phyloP scores from a whole-genome alignment of 2,797 vertebrate genomes.

The Macropodus opercularis region DNA sequence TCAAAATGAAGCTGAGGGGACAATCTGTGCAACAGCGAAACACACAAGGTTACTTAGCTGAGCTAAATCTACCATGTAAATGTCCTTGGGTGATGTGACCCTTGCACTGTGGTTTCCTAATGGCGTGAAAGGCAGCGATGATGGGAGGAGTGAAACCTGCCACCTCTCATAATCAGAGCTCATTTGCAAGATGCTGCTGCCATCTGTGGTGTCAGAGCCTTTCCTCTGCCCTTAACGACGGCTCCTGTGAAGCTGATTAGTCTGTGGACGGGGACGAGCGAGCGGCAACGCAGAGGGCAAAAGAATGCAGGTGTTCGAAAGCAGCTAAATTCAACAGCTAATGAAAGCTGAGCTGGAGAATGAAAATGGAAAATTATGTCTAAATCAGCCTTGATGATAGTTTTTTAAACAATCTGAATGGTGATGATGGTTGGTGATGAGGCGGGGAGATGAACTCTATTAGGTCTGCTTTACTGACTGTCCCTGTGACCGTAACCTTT shows the following conservation, averaged over 20 bases:
- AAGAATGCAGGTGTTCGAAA: constrained; percentile 65
- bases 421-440: constrained; percentile 31
- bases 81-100: constrained; percentile 67
- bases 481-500: too few relatives aligned
- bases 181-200: constrained; percentile 72
- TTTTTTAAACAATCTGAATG: constrained; percentile 22
- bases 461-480: too few relatives aligned
- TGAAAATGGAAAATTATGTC: constrained; percentile 43
- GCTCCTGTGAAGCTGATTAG: constrained; percentile 71
- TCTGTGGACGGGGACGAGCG: constrained; percentile 22
- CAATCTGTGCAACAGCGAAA: constrained; percentile 26
- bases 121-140: constrained; percentile 60
- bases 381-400: constrained; percentile 40
- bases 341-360: constrained; percentile 43
- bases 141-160: constrained; percentile 73
- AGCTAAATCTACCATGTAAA: constrained; percentile 69
- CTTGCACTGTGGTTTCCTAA: constrained; percentile 60
- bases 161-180: constrained; percentile 75
- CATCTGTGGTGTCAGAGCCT: constrained; percentile 77
- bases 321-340: constrained; percentile 41
- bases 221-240: constrained; percentile 68
- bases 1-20: constrained; percentile 43
- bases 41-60: constrained; percentile 57
- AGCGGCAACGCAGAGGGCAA: constrained; percentile 14
- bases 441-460: constrained; percentile 21